These are phyloP conservation scores for Geopemphigus sp. DNA, from an alignment of 1,140 invertebrate species.

Conservation along the genomic window DNA sequence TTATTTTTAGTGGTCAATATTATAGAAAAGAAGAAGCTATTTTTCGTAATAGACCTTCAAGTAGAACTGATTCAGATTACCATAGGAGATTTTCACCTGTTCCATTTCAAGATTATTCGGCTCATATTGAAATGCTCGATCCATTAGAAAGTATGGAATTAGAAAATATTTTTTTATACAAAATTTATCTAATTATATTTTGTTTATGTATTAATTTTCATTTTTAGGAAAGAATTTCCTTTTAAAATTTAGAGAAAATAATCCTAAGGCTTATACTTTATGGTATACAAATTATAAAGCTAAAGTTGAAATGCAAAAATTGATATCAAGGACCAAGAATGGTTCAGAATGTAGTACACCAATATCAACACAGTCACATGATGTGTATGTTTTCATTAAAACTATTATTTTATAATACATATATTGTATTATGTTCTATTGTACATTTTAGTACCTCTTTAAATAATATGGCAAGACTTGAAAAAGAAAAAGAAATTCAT, in stretches of 20 bases:
- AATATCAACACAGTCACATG: constrained; percentile 38
- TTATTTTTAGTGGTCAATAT: constrained; percentile 31
- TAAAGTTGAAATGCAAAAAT: constrained; percentile 40
- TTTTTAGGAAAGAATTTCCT: constrained; percentile 20
- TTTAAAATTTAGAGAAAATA: constrained; percentile 26
- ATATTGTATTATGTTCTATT: constrained; percentile 2
- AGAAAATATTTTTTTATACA: neutral
- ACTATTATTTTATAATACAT: neutral
- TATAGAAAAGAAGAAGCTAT: constrained; percentile 40
- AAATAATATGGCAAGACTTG: constrained; percentile 18
- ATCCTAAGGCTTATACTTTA: constrained; percentile 34
- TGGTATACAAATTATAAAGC: constrained; percentile 47
- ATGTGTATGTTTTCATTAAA: constrained; percentile 17
- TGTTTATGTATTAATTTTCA: neutral
- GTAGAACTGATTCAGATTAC: constrained; percentile 54
- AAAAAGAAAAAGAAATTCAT: constrained; percentile 44
- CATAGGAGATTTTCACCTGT: constrained; percentile 47
- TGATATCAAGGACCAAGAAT: constrained; percentile 42
- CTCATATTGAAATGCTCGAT: constrained; percentile 29
- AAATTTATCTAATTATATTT: neutral
- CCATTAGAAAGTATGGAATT: constrained; percentile 14
- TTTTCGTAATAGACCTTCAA: constrained; percentile 54
- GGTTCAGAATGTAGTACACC: constrained; percentile 45
- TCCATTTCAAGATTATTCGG: constrained; percentile 23
- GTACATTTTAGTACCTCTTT: constrained; percentile 9